Base-by-base conservation (phyloP, 2,113 vertebrate species). In the Albula goreensis region DNA sequence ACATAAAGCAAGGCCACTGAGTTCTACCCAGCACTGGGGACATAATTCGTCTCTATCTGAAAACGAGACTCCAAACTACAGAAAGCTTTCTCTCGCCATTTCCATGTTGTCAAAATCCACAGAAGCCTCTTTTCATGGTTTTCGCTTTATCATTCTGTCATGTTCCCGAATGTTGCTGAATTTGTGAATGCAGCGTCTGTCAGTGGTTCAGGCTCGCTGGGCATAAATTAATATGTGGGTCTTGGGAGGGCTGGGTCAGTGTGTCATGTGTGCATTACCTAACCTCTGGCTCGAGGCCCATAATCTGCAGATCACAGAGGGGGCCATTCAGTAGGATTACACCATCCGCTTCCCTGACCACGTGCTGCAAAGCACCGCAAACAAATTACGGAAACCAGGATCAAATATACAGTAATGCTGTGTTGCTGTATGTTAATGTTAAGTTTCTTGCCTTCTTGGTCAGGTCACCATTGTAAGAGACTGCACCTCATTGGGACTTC, bases 251-350 rank as follows among this genome's bases (percentile, higher is more conserved):
- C 48, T 87, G 11, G 74, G 84, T 86, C 80, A 87, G 70, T 83
- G 63, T 84, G 60, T 84, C 86, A 81, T 81, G 60, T 57, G 86
- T 82, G 78, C 57, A 74, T 85, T 82, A 81, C 85, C 66, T 78
- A 86, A 87, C 74, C 63, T 53, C 7, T 25, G 60, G 50, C 49
- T 74, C 13, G 48, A 51, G 63, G 31, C 57, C 78, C 88, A 74
- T 77, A 89, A 88, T 80, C 82, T 78, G 2, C 52, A 60, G 17
- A 56, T 83, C 83, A 51, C 86, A 84, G 83, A 82, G 57, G 83
- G 51, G 74, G 56, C 53, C 70, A 51, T 82, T 86, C 66, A 79
- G 85, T 17, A 19, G 56, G 60, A 49, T 80, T 63, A 13, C 51
- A 19, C 13, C 74, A 25, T 51, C 41, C 4, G 56, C 11, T 82